These are phyloP conservation scores for Latrodectus hesperus DNA, from an alignment of 2,888 invertebrate species.

Conservation along the genomic window DNA sequence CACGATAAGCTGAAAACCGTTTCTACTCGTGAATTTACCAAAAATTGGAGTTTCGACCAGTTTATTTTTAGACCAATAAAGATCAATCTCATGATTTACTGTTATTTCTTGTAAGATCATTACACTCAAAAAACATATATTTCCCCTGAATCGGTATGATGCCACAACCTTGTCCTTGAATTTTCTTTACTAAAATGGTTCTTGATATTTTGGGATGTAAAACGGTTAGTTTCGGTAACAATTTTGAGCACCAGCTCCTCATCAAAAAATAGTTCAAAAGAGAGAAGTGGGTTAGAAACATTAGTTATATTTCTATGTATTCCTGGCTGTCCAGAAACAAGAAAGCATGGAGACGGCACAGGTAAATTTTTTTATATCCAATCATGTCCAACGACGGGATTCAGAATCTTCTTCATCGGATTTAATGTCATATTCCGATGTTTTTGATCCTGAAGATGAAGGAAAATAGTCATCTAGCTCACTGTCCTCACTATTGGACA, in stretches of 20 bases:
- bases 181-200: neutral
- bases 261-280: neutral
- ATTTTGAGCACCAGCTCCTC: neutral
- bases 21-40: slow-evolving; percentile 14
- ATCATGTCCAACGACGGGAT: neutral
- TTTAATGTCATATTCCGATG: no score
- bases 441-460: no score
- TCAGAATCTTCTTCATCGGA: neutral
- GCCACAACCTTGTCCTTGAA: neutral
- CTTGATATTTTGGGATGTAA: neutral
- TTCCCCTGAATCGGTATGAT: neutral
- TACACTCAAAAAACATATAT: neutral
- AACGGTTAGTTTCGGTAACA: neutral
- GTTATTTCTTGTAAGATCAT: neutral
- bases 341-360: slow-evolving; percentile 13
- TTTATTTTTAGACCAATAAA: no score
- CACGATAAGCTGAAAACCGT: neutral
- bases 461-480: no score
- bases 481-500: neutral
- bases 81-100: neutral
- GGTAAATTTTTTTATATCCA: slow-evolving; percentile 11
- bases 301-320: slow-evolving; percentile 14
- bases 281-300: slow-evolving; percentile 6
- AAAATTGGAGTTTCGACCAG: slow-evolving; percentile 1
- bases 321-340: slow-evolving; percentile 23